Conservation (phyloP, 2,888 invertebrate genomes). For the Heteromurus nitidus region DNA sequence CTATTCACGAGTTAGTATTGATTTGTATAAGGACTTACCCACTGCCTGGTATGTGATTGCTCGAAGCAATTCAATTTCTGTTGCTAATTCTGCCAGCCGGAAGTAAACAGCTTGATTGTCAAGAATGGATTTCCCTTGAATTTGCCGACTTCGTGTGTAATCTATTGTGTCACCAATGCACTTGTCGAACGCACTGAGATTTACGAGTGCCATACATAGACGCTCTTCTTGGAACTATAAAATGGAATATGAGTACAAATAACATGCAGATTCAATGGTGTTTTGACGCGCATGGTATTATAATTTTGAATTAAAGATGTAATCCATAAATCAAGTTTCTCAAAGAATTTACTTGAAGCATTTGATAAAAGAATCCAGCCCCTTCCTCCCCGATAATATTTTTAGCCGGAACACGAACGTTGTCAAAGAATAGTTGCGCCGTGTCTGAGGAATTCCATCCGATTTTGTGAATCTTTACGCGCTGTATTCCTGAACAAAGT, state of each 20-base stretch:
- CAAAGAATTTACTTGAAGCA: slow-evolving; percentile 75
- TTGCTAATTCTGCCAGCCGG: slow-evolving; percentile 78
- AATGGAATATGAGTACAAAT: neutral
- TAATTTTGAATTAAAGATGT: neutral
- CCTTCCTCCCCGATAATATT: slow-evolving; percentile 78
- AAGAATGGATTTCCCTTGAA: slow-evolving; percentile 77
- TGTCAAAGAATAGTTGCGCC: slow-evolving; percentile 78
- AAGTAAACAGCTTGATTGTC: slow-evolving; percentile 77
- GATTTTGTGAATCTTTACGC: slow-evolving; percentile 77
- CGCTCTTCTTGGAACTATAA: slow-evolving; percentile 79
- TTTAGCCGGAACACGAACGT: slow-evolving; percentile 77
- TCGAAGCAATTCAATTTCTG: slow-evolving; percentile 78
- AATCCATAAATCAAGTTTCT: no score
- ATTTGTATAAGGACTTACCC: no score
- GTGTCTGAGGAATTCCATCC: slow-evolving; percentile 79
- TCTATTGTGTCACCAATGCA: slow-evolving; percentile 76
- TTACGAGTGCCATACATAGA: slow-evolving; percentile 75
- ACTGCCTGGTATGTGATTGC: slow-evolving; percentile 77
- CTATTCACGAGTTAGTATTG: no score
- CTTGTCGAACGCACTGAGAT: slow-evolving; percentile 70
- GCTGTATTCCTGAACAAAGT: slow-evolving; percentile 54
- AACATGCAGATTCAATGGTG: no score
- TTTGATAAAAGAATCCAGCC: slow-evolving; percentile 78
- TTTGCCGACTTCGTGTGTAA: slow-evolving; percentile 76
- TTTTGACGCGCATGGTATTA: slow-evolving; percentile 1